phyloP scores from a whole-genome alignment of 1,140 invertebrate genomes.

The Diachasmimorpha longicaudata region DNA sequence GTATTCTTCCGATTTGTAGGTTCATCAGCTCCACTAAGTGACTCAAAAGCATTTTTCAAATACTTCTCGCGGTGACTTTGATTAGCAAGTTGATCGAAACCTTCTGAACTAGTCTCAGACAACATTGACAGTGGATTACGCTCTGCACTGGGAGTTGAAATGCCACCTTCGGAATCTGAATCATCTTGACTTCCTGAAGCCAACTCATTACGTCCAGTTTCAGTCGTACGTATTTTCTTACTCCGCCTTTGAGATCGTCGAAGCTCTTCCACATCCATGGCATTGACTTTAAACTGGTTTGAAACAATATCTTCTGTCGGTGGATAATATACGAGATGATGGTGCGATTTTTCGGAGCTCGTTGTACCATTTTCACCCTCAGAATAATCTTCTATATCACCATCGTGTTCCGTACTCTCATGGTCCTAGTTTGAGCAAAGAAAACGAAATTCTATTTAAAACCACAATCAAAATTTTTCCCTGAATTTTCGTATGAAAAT shows the following conservation, averaged over 20 bases:
- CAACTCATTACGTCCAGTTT: constrained; percentile 58
- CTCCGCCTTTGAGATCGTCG: constrained; percentile 77
- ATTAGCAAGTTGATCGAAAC: constrained; percentile 71
- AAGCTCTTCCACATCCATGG: constrained; percentile 84
- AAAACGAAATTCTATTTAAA: constrained; percentile 12
- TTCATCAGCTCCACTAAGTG: constrained; percentile 70
- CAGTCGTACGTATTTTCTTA: constrained; percentile 66
- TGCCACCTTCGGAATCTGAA: constrained; percentile 74
- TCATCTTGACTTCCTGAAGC: constrained; percentile 73
- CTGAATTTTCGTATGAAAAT: no score
- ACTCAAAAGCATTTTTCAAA: constrained; percentile 80
- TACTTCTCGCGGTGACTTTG: constrained; percentile 71
- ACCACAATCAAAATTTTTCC: no score
- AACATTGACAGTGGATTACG: constrained; percentile 66
- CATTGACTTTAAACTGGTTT: constrained; percentile 85
- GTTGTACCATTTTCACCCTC: constrained; percentile 80
- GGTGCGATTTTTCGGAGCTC: constrained; percentile 69
- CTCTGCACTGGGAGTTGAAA: constrained; percentile 63
- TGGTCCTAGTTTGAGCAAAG: constrained; percentile 62
- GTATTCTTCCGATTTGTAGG: constrained; percentile 53
- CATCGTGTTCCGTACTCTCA: constrained; percentile 83
- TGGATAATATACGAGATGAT: constrained; percentile 64
- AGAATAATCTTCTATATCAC: constrained; percentile 84
- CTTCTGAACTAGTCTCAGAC: constrained; percentile 75
- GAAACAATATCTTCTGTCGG: constrained; percentile 58